Evolutionary conservation across 1,140 invertebrate genomes (phyloP), one percentile per base, ranked within the genome.

Genomic region (Eriosoma lanigerum): DNA sequence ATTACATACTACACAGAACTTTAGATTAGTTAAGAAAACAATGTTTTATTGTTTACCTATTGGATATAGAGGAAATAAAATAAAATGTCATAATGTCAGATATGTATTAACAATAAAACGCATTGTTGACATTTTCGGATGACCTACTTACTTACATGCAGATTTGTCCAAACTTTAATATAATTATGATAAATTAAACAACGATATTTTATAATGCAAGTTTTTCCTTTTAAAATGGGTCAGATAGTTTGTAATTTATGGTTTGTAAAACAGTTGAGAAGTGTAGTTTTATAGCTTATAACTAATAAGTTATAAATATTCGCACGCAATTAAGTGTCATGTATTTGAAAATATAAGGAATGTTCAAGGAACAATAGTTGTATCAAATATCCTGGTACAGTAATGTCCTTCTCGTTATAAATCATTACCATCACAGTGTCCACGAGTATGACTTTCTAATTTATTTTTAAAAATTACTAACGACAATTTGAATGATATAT

Each of bases 391-490:
- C 75, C 21, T 46, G 19, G 13, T 44, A 52, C 52, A 62, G 38
- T 38, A 38, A 38, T 12, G 75, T 46, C 75, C 75, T 76, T 75
- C 29, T 60, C 29, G 46, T 72, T 21, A 50, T 72, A n/a, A 10
- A 48, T 50, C 46, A 29, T 70, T 17, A 70, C 48, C 48, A 70
- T 50, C n/a, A n/a, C n/a, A n/a, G n/a, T 19, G 26, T 60, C 8
- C 12, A 60, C 12, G 46, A 70, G 17, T 29, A 68, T 21, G 48
- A 52, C 68, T 52, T 72, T 72, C 68, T 72, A 72, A 72, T 72
- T 29, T 72, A 52, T 72, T 29, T 72, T 52, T 72, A 72, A 72
- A 72, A 72, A 29, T 24, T 72, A n/a, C 68, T 72, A 72, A 72
- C 46, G 68, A 72, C 24, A 52, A 50, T 72, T 72, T 72, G 26